Conservation (phyloP, 2,888 invertebrate species). For the Macrosiphum euphorbiae region DNA sequence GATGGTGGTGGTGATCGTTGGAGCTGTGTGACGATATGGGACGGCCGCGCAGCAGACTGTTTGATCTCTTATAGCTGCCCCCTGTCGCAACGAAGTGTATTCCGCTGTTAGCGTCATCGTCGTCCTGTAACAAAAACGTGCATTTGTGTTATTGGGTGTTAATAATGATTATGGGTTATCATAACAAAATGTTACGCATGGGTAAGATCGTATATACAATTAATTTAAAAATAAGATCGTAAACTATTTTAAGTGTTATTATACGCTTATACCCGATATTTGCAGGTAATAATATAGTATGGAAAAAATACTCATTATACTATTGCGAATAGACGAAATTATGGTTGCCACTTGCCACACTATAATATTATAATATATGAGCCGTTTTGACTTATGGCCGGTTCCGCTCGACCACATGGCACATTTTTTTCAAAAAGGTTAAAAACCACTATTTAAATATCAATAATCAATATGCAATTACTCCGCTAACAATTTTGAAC, state of each 20-base stretch:
- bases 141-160: not conserved
- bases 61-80: conserved; percentile 69
- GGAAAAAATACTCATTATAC: not conserved
- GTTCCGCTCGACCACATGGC: not conserved
- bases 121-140: conserved; percentile 71
- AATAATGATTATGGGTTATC: too few relatives aligned
- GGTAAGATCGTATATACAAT: not conserved
- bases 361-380: not conserved
- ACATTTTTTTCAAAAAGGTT: not conserved
- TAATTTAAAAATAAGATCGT: not conserved
- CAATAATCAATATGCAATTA: too few relatives aligned
- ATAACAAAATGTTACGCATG: not conserved
- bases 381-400: not conserved
- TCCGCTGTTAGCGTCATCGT: conserved; percentile 80
- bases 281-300: not conserved
- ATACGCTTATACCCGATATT: not conserved
- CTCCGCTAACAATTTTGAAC: not conserved
- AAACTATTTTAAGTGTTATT: not conserved
- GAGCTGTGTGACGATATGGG: conserved; percentile 34
- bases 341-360: not conserved
- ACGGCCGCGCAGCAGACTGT: conserved; percentile 66
- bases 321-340: not conserved
- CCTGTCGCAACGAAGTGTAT: conserved; percentile 80
- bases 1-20: conserved; percentile 66
- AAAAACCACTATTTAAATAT: not conserved